Base-by-base conservation (phyloP, 2,888 invertebrate species). In the Agrypnus murinus region DNA sequence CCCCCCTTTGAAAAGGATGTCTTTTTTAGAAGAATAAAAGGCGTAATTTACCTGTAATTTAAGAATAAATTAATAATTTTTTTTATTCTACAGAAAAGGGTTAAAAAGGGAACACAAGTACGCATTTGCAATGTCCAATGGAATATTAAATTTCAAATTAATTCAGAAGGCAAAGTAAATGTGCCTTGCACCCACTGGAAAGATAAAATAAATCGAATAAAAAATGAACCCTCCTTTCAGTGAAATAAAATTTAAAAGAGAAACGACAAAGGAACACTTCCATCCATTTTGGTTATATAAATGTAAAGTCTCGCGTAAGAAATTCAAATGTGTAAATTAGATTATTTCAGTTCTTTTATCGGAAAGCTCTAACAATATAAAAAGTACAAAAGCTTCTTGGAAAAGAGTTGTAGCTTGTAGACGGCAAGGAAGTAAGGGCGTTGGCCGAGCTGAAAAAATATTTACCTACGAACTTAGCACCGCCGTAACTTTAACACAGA, bases 261-360 rank as follows among this genome's bases (percentile, higher is more conserved):
- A 78, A 46, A 81, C 78, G 82, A 82, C 82, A 82, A 82, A 82
- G 80, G 84, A 83, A 82, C 80, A 83, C 83, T 83, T 82, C 81
- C 82, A 82, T 83, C 82, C 83, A 81, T 83, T 83, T 83, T 80
- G 81, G 82, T 83, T 83, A 82, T 81, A 82, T 82, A 83, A 83
- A 82, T 82, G 82, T 82, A 83, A 83, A 83, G 82, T 82, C 81
- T 81, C 82, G 81, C 79, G 81, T 77, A 80, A 82, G 83, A 84
- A 84, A 83, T 83, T 83, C 83, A 84, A 83, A 84, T 84, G 84
- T 83, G 84, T 84, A 84, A 84, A 84, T 84, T 84, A 82, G 83
- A 84, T 84, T 84, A 84, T 84, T 83, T 82, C 83, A 79, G 80
- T 82, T 83, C 83, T 83, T 83, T 83, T 83, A 83, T 83, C 81